Conservation (phyloP, 2,113 vertebrate genomes). For the Pedionomus torquatus region DNA sequence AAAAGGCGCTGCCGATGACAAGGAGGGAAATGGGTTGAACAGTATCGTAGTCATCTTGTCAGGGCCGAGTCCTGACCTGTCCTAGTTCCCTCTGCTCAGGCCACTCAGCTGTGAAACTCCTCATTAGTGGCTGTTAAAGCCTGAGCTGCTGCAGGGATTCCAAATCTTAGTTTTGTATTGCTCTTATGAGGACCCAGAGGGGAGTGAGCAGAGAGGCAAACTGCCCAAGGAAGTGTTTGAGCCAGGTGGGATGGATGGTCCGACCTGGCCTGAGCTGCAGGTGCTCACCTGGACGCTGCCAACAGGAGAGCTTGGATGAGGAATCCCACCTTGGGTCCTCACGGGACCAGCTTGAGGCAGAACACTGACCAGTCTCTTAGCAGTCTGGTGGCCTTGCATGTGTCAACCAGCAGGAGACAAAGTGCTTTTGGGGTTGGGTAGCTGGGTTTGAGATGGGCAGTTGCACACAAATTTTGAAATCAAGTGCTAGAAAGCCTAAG, state of each 20-base stretch:
- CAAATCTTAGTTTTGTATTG: not conserved
- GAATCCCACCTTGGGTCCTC: not conserved
- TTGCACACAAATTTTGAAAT: not conserved
- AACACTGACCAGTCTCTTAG: rapidly evolving
- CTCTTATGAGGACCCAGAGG: not conserved
- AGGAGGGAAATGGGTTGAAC: not conserved
- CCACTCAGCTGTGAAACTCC: not conserved
- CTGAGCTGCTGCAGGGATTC: not conserved
- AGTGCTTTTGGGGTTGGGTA: not conserved
- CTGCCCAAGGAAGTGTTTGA: rapidly evolving
- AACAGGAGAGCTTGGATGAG: not conserved
- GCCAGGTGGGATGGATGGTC: not conserved
- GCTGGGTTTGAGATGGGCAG: not conserved
- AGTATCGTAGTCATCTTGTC: not conserved
- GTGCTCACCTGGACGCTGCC: rapidly evolving
- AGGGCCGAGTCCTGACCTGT: not conserved
- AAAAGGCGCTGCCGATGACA: not conserved
- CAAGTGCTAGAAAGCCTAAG: not conserved
- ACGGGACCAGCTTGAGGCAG: not conserved
- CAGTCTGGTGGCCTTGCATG: not conserved
- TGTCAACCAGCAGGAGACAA: not conserved
- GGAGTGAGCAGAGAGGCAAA: not conserved
- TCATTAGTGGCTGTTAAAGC: not conserved
- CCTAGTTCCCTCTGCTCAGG: not conserved
- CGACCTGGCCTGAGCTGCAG: not conserved